A percentile compares a stretch with the other conserved stretches of the same genome.
phyloP scores from a whole-genome alignment of 2,888 invertebrate species.

The Caenorhabditis sp. region DNA sequence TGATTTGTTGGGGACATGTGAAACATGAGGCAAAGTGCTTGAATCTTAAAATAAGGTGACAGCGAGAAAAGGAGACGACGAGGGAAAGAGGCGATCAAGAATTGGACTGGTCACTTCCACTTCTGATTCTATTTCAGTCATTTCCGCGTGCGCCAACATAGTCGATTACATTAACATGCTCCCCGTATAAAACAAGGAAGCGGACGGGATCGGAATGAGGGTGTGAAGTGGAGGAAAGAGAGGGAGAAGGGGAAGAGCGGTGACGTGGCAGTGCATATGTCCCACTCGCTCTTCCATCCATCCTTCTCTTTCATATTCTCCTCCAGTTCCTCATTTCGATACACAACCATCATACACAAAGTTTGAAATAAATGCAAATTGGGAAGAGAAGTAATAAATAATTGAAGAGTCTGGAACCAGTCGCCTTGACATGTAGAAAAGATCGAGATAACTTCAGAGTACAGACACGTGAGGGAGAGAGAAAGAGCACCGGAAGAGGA shows the following conservation, averaged over 20 bases:
- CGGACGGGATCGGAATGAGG: not conserved
- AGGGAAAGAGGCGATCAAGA: constrained; percentile 40
- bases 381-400: constrained; percentile 41
- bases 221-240: not conserved
- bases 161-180: constrained; percentile 25
- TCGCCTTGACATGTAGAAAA: not conserved
- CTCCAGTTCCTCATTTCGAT: constrained; percentile 42
- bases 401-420: constrained; percentile 31
- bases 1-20: constrained; percentile 45
- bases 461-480: not conserved
- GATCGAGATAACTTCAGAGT: not conserved
- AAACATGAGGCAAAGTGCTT: constrained; percentile 33
- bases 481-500: not conserved
- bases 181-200: constrained; percentile 7
- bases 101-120: constrained; percentile 38
- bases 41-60: constrained; percentile 53
- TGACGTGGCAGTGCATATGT: not conserved
- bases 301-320: not conserved
- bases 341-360: constrained; percentile 13
- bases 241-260: too few species aligned
- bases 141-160: constrained; percentile 32
- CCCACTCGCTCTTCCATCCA: not conserved
- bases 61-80: constrained; percentile 8
- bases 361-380: constrained; percentile 35
- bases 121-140: constrained; percentile 46